Evolutionary conservation across 2,113 vertebrate species (phyloP), one percentile per base, ranked within the genome.

Genomic region (Redunca redunca): DNA sequence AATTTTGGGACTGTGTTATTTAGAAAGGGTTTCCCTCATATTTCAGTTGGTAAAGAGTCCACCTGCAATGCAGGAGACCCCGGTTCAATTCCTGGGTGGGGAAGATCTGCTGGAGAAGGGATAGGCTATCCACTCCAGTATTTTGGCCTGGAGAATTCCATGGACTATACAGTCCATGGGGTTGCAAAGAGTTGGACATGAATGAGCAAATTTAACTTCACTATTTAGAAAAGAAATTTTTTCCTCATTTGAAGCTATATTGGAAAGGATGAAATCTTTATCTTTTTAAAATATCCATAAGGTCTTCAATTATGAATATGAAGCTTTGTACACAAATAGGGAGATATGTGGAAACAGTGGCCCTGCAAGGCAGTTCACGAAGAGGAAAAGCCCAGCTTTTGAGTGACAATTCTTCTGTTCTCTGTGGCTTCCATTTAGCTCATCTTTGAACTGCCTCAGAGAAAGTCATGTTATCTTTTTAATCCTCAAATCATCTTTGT

Each of bases 11-110:
- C 43, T 3, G 0, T 78, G 43, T 78, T 78, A 46, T 78, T 78
- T 78, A 77, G 71, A 77, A 77, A 74, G 21, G 19, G 21, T 5
- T 74, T 74, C 19, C 19, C 21, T 74, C 21, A 40, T 74, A 40
- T 74, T 5, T 74, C 67, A 40, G 36, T 74, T 74, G 67, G 17
- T 6, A 13, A 40, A 40, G 36, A 40, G 36, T 74, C n/a, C 0
- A 1, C 67, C 36, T 74, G 21, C 67, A 74, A 13, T 40, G 21
- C 0, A 2, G 21, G 67, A 74, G 67, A 40, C 19, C 21, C 36
- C 0, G 0, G 36, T 74, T 74, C 0, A 0, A 23, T 74, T 40
- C 67, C 36, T 74, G 67, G 19, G 10, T 40, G 23, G 67, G 67
- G 10, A 40, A 74, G 36, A 74, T 74, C 67, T 0, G 2, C n/a